These are phyloP conservation scores for Gambusia yucatana DNA, from an alignment of 2,797 vertebrate genomes.

Conservation along the genomic window DNA sequence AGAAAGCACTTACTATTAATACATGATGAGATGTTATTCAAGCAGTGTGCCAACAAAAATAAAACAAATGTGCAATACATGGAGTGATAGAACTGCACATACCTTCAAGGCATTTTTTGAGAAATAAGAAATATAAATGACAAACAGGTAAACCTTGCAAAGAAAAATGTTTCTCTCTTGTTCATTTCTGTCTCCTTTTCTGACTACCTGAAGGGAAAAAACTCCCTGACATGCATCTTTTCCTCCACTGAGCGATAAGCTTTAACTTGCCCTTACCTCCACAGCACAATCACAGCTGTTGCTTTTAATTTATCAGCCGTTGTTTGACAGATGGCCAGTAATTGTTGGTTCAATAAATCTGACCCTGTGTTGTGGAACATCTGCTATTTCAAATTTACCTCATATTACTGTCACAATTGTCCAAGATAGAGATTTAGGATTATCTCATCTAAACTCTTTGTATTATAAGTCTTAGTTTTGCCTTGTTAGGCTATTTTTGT, in stretches of 20 bases:
- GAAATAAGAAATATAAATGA: constrained; percentile 33
- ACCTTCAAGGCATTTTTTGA: constrained; percentile 17
- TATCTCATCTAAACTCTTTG: constrained; percentile 32
- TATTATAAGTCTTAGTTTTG: constrained; percentile 11
- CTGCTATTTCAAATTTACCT: constrained; percentile 69
- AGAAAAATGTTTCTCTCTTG: constrained; percentile 9
- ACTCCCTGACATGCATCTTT: constrained; percentile 39
- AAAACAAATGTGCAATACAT: neutral
- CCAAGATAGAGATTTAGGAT: constrained; percentile 46
- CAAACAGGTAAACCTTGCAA: constrained; percentile 14
- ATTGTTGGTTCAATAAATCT: constrained; percentile 67
- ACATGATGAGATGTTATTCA: constrained; percentile 11
- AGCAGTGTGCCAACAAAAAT: constrained; percentile 1
- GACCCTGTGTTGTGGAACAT: constrained; percentile 57
- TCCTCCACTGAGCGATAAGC: constrained; percentile 33
- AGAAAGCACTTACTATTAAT: constrained; percentile 20
- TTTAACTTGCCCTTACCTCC: constrained; percentile 52
- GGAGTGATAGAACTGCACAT: neutral
- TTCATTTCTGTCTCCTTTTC: constrained; percentile 31
- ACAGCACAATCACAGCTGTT: constrained; percentile 54
- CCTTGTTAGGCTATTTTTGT: neutral
- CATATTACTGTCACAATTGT: constrained; percentile 64
- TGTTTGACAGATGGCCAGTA: constrained; percentile 66
- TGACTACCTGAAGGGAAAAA: constrained; percentile 47
- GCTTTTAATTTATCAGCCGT: constrained; percentile 61